Percentiles rank a stretch among this genome's conserved stretches.
Conservation (phyloP, 2,113 vertebrate species). For the Ovibos moschatus region DNA sequence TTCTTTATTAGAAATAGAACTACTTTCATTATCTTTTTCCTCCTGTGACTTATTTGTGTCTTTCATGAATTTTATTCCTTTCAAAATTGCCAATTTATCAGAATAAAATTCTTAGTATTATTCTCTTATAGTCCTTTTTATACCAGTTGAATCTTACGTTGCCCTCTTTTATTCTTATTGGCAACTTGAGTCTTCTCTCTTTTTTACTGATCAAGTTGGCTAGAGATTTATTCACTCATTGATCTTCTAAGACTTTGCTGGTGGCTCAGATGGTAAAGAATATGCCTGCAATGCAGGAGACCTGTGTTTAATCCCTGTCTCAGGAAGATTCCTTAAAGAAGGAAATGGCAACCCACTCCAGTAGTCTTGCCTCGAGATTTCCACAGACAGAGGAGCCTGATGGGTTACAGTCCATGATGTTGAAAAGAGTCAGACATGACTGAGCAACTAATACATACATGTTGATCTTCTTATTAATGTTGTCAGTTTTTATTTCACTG, state of each 20-base stretch:
- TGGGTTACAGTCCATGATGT: not conserved
- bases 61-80: not conserved
- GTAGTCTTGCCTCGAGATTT: not conserved
- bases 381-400: not conserved
- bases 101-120: not conserved
- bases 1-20: not conserved
- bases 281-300: not conserved
- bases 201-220: not conserved
- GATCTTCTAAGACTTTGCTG: not conserved
- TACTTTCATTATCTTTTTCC: not conserved
- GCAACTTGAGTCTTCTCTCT: not conserved
- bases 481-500: not conserved
- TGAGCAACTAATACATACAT: not conserved
- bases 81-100: not conserved
- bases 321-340: not conserved
- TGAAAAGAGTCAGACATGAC: not conserved
- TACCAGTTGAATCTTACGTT: not conserved
- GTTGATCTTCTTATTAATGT: not conserved
- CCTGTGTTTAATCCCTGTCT: not conserved
- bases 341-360: not conserved
- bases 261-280: not conserved
- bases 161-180: not conserved
- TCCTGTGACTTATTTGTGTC: not conserved
- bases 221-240: not conserved
- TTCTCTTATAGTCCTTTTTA: not conserved